A percentile compares a stretch with the other conserved stretches of the same genome.
These are phyloP conservation scores for Sebastes cheni DNA, from an alignment of 2,797 vertebrate genomes.

Conservation along the genomic window DNA sequence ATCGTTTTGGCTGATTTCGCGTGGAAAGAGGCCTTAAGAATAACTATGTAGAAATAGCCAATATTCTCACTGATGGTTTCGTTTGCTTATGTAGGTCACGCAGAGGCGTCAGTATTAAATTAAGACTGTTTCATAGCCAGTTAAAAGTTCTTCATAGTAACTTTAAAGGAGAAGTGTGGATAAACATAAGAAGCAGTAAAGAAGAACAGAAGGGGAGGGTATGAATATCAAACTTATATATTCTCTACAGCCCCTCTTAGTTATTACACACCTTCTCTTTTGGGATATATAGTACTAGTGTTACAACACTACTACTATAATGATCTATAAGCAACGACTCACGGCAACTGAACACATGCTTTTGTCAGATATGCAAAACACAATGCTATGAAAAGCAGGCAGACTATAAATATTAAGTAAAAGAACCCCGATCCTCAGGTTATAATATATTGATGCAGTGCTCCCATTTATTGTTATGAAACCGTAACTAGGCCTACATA, in stretches of 20 bases:
- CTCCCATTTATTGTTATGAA: conserved; percentile 40
- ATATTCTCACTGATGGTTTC: neutral
- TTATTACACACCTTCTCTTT: conserved; percentile 12
- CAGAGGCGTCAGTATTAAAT: neutral
- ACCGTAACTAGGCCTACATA: conserved; percentile 30
- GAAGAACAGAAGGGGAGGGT: neutral
- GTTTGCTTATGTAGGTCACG: neutral
- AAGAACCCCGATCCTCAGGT: neutral
- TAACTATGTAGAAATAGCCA: neutral
- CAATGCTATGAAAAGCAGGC: neutral
- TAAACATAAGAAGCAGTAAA: neutral
- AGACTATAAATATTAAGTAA: conserved; percentile 13
- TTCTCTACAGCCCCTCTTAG: neutral
- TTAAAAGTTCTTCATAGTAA: neutral
- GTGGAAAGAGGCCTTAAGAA: neutral
- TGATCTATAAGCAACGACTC: conserved; percentile 2
- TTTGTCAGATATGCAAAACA: conserved; percentile 5
- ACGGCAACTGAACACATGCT: conserved; percentile 15
- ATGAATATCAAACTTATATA: neutral
- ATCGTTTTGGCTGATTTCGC: fast-evolving
- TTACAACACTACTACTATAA: neutral
- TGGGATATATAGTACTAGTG: neutral
- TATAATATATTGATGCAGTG: conserved; percentile 48
- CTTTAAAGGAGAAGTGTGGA: neutral
- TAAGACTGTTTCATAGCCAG: neutral